phyloP scores from a whole-genome alignment of 1,140 invertebrate species.

The Onthophagus taurus region DNA sequence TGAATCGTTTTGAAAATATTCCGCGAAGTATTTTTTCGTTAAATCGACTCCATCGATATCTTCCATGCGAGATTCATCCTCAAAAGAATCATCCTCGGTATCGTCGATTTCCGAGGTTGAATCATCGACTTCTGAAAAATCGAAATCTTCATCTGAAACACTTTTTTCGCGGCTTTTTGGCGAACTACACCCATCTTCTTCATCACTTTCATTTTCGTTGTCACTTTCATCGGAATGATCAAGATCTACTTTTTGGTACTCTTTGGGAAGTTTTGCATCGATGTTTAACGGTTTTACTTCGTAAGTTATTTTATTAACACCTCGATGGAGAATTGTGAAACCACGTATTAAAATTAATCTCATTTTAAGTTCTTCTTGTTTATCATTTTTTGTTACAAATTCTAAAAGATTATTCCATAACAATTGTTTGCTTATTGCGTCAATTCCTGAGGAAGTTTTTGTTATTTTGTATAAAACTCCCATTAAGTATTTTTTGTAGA shows the following conservation, averaged over 20 bases:
- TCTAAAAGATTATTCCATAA: slow-evolving; percentile 15
- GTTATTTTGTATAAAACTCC: slow-evolving; percentile 14
- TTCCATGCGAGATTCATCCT: slow-evolving; percentile 27
- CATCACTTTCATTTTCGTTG: slow-evolving; percentile 14
- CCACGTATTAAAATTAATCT: slow-evolving; percentile 10
- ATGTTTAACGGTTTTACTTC: neutral
- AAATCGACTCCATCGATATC: slow-evolving; percentile 9
- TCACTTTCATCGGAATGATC: slow-evolving; percentile 14
- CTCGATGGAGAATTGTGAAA: slow-evolving; percentile 17
- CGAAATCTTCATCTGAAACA: slow-evolving; percentile 19
- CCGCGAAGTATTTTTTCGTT: neutral
- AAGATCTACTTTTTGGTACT: neutral
- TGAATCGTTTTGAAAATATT: slow-evolving; percentile 12
- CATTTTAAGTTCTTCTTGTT: slow-evolving; percentile 7
- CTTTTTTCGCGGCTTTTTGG: too few relatives aligned
- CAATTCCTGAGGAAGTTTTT: slow-evolving; percentile 9
- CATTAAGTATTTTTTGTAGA: slow-evolving; percentile 6
- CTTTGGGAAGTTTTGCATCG: slow-evolving; percentile 4
- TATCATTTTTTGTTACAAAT: slow-evolving; percentile 17
- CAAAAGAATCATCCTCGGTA: too few relatives aligned
- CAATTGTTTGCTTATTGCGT: neutral
- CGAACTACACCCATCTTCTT: slow-evolving; percentile 11
- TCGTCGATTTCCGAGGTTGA: slow-evolving; percentile 17
- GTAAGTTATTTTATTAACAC: slow-evolving; percentile 5
- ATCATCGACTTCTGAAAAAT: slow-evolving; percentile 19